Evolutionary conservation across 2,888 invertebrate species (phyloP).

Genomic region (Chrysomela aeneicollis): DNA sequence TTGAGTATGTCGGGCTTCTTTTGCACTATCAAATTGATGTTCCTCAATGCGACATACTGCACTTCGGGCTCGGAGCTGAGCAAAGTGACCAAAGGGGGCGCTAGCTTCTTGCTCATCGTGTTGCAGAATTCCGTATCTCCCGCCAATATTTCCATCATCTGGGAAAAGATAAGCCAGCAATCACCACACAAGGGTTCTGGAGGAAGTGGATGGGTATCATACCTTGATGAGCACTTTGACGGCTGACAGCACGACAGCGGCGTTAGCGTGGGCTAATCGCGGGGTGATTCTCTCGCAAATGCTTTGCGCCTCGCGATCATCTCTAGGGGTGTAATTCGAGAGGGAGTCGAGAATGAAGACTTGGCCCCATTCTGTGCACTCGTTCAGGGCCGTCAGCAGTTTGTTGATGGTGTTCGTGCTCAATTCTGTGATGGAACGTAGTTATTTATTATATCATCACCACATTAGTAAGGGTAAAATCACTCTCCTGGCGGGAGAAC

Average conservation of each 20-base stretch:
- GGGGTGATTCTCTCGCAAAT: conserved; percentile 98
- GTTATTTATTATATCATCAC: no score
- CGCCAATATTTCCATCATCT: conserved; percentile 90
- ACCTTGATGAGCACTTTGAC: conserved; percentile 96
- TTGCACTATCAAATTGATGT: conserved; percentile 99
- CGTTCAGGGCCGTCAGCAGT: conserved; percentile 95
- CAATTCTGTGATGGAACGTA: conserved; percentile 71
- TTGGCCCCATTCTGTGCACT: conserved; percentile 99
- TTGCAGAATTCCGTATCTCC: conserved; percentile 93
- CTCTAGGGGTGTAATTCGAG: conserved; percentile 95
- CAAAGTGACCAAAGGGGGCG: conserved; percentile 97
- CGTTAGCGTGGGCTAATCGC: conserved; percentile 97
- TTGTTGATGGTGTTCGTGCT: conserved; percentile 98
- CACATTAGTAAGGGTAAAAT: no score
- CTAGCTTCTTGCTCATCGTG: conserved; percentile 93
- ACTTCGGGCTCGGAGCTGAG: conserved; percentile 99
- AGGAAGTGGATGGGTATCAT: no score
- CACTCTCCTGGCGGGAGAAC: no score
- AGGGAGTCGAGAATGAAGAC: conserved; percentile 98
- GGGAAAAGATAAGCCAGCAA: neutral
- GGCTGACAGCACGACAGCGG: conserved; percentile 97
- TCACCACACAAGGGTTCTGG: no score
- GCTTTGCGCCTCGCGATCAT: conserved; percentile 97
- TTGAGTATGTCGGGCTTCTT: conserved; percentile 98
- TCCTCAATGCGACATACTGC: conserved; percentile 97